Evolutionary conservation across 2,113 vertebrate genomes (phyloP).

Genomic region (Regulus satrapa): DNA sequence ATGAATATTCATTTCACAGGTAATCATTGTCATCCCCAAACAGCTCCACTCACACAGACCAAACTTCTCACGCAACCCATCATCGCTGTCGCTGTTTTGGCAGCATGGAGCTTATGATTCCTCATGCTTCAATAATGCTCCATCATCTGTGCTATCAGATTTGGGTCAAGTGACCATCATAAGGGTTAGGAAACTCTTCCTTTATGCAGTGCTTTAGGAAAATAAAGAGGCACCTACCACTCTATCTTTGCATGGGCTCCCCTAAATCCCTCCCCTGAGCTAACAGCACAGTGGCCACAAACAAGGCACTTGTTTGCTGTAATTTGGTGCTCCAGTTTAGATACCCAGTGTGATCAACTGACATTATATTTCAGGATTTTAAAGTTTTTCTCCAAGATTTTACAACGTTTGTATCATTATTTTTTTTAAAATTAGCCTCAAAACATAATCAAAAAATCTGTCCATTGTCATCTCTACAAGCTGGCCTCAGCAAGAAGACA

Average conservation of each 20-base stretch:
- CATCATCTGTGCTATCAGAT: background rate
- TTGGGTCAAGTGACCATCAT: background rate
- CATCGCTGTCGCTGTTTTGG: background rate
- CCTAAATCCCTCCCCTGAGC: background rate
- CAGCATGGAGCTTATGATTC: background rate
- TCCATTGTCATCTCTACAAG: background rate
- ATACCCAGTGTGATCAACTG: background rate
- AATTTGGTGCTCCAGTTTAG: background rate
- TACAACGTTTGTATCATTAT: background rate
- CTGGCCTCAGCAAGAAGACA: background rate
- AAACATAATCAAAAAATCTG: background rate
- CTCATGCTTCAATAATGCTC: background rate
- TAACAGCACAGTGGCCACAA: background rate
- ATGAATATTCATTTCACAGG: slow-evolving; percentile 40
- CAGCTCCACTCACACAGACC: background rate
- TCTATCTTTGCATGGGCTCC: background rate
- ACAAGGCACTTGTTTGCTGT: background rate
- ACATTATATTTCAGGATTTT: background rate
- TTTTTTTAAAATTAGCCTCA: background rate
- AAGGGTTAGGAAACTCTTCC: background rate
- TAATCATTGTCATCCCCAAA: background rate
- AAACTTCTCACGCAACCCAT: background rate
- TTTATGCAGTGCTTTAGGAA: background rate
- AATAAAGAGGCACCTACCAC: background rate
- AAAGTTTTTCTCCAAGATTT: background rate